Base-by-base conservation (phyloP, 2,888 invertebrate genomes). In the Callosobruchus maculatus region DNA sequence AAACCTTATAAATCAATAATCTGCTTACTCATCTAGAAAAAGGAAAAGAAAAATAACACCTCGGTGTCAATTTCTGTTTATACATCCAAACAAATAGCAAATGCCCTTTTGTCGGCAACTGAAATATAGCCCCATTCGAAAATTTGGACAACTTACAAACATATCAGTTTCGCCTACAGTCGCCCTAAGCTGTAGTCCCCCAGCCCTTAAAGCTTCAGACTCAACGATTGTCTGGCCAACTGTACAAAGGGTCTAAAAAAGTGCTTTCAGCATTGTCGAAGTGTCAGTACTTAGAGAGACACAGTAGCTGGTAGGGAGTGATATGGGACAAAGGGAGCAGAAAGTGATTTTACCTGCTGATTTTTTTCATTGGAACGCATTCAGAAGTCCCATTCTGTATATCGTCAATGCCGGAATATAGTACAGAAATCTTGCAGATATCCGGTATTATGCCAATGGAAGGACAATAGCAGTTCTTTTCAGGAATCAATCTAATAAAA, bases 211-310 rank as follows among this genome's bases (percentile, higher is more conserved):
- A 22, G 20, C n/a, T 21, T 21, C 0, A 20, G 0, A 68, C 13
- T 21, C 20, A 31, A n/a, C 22, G 31, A 71, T 73, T 26, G 26
- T 72, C 75, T 82, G 85, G 82, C 67, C 81, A 70, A 76, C 74
- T 82, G 79, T 66, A 80, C 78, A 80, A 81, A 80, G 76, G 78
- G 80, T 81, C 81, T 80, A 83, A 84, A 84, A 85, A 85, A 83
- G 83, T 78, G 83, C 84, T 84, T 84, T 85, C 81, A 80, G 82
- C 82, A 85, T 86, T 86, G 86, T 86, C 77, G 81, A 85, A 85
- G 86, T 86, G 87, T 87, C 87, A 86, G 83, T 86, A 85, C 86
- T 86, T 86, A 87, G 86, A 83, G 82, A 83, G 81, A 83, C 82
- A 85, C 84, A 84, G 85, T 85, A 85, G 49, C 49, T 49, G 49